Evolutionary conservation across 2,888 invertebrate species (phyloP).

Genomic region (Stictocephala bisonia): DNA sequence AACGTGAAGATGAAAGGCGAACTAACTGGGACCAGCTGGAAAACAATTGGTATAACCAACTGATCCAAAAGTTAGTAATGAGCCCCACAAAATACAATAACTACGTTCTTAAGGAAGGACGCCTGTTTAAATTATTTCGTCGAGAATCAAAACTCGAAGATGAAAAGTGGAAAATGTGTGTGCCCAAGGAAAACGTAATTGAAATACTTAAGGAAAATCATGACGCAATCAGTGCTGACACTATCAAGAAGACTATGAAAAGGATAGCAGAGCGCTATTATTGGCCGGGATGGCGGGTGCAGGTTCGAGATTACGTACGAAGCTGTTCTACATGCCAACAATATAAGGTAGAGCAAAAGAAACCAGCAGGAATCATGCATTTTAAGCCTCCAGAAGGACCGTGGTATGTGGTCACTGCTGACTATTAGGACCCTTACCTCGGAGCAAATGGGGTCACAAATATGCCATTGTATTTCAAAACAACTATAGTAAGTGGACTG

Average conservation of each 20-base stretch:
- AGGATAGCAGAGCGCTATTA: neutral
- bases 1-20: too few species aligned
- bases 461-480: constrained; percentile 58
- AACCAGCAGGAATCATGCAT: constrained; percentile 11
- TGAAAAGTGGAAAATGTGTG: neutral
- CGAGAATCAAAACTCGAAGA: neutral
- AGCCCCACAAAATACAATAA: too few species aligned
- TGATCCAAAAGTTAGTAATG: too few species aligned
- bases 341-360: neutral
- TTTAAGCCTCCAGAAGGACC: constrained; percentile 3
- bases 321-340: neutral
- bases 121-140: too few species aligned
- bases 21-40: too few species aligned
- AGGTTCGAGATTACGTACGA: neutral
- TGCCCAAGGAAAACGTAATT: neutral
- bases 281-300: neutral
- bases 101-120: too few species aligned
- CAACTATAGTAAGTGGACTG: constrained; percentile 57
- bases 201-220: neutral
- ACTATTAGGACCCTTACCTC: constrained; percentile 60
- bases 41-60: too few species aligned
- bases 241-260: neutral
- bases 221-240: neutral
- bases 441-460: constrained; percentile 56
- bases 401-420: constrained; percentile 48